Evolutionary conservation across 2,797 vertebrate species (phyloP).

Genomic region (Limosa lapponica): DNA sequence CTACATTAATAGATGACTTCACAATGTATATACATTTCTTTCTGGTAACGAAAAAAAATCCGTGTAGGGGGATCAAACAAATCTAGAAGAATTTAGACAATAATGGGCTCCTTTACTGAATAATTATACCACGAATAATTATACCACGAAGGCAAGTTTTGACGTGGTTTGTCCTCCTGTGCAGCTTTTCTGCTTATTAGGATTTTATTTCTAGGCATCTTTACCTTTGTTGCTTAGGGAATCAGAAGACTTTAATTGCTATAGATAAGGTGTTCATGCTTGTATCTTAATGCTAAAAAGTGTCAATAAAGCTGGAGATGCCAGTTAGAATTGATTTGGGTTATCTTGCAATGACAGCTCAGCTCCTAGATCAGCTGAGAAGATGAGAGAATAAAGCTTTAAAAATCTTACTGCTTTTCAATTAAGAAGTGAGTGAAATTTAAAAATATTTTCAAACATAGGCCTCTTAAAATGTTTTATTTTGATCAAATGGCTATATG

Average conservation of each 20-base stretch:
- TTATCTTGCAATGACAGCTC: neutral
- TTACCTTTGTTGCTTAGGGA: neutral
- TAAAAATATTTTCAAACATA: neutral
- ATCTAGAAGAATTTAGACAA: neutral
- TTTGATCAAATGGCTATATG: neutral
- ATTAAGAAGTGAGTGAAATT: neutral
- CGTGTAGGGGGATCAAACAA: neutral
- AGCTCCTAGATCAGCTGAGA: neutral
- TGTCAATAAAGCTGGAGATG: neutral
- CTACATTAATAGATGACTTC: neutral
- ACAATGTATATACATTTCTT: neutral
- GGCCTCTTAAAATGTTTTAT: neutral
- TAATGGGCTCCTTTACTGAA: neutral
- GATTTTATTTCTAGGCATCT: neutral
- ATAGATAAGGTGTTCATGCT: neutral
- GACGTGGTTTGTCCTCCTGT: neutral
- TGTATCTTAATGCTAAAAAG: neutral
- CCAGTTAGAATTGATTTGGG: neutral
- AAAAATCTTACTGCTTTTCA: neutral
- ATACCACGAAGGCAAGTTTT: neutral
- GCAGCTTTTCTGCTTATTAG: neutral
- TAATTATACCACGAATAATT: neutral
- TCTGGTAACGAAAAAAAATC: neutral
- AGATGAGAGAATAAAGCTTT: neutral
- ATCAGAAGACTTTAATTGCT: neutral